Evolutionary conservation across 2,888 invertebrate genomes (phyloP).

Genomic region (Drosophila robusta): DNA sequence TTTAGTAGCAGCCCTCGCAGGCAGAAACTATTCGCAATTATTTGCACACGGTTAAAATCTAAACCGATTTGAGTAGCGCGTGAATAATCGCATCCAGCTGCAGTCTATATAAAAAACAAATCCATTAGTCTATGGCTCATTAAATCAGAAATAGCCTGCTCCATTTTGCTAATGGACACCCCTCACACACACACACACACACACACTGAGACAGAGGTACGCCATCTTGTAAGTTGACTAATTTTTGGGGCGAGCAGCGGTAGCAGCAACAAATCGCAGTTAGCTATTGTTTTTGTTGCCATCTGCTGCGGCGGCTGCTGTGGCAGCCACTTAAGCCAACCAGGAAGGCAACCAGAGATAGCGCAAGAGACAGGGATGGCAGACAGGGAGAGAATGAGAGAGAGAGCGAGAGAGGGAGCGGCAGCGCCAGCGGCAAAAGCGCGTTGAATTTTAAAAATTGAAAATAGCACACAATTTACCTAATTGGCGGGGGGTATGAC

Average conservation of each 20-base stretch:
- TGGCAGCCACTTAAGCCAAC: slow-evolving; percentile 68
- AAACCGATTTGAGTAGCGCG: slow-evolving; percentile 47
- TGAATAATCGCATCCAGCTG: slow-evolving; percentile 27
- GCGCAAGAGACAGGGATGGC: slow-evolving; percentile 14
- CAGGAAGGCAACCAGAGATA: slow-evolving; percentile 35
- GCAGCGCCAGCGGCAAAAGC: slow-evolving; percentile 49
- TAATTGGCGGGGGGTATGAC: slow-evolving; percentile 81
- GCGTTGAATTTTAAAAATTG: slow-evolving; percentile 79
- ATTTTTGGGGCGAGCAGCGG: slow-evolving; percentile 55
- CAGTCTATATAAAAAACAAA: slow-evolving; percentile 46
- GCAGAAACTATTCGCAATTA: slow-evolving; percentile 42
- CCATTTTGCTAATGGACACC: slow-evolving; percentile 84
- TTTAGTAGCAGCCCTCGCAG: slow-evolving; percentile 29
- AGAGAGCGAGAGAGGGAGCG: slow-evolving; percentile 15
- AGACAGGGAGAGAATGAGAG: too few relatives aligned
- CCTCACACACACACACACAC: slow-evolving; percentile 20
- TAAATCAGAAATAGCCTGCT: slow-evolving; percentile 84
- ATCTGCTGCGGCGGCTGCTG: slow-evolving; percentile 29
- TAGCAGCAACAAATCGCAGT: slow-evolving; percentile 60
- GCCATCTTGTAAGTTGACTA: slow-evolving; percentile 76
- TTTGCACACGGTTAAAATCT: slow-evolving; percentile 43
- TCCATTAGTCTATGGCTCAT: slow-evolving; percentile 84
- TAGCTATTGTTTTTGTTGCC: slow-evolving; percentile 52
- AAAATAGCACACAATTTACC: slow-evolving; percentile 85
- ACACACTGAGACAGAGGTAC: slow-evolving; percentile 27